Conservation (phyloP, 2,797 vertebrate species). For the Micrastur ruficollis region DNA sequence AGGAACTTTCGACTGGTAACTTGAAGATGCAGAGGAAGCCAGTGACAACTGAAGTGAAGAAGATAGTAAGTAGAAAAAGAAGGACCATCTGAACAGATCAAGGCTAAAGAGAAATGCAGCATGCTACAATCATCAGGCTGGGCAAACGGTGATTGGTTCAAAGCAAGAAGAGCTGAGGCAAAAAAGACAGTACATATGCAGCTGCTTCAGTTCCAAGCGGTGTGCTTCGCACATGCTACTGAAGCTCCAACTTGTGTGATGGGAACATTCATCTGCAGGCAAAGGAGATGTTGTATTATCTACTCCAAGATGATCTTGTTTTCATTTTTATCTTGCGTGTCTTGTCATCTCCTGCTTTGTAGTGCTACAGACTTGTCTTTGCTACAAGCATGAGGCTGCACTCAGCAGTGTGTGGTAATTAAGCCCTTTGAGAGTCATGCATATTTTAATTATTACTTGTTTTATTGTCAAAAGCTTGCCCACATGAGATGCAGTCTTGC, state of each 20-base stretch:
- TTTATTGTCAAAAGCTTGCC: constrained; percentile 22
- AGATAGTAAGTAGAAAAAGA: not conserved
- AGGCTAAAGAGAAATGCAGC: not conserved
- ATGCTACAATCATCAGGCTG: not conserved
- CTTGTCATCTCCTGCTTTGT: constrained; percentile 24
- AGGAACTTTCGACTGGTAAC: not conserved
- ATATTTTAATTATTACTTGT: constrained; percentile 50
- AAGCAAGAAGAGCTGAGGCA: not conserved
- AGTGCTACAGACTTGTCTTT: constrained; percentile 2
- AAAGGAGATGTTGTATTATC: not conserved
- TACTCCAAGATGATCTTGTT: not conserved
- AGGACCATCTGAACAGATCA: not conserved
- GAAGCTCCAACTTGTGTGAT: not conserved
- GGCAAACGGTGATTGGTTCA: not conserved
- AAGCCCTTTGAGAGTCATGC: constrained; percentile 12
- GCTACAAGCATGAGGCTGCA: not conserved
- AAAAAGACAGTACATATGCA: not conserved
- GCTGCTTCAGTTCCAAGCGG: not conserved
- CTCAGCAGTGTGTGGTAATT: not conserved
- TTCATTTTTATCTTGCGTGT: constrained; percentile 5
- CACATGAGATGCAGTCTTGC: constrained; percentile 18
- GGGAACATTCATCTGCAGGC: not conserved
- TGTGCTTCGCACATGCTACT: constrained; percentile 18
- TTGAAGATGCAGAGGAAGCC: not conserved
- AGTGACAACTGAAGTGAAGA: not conserved